Percentiles rank a stretch among this genome's conserved stretches.
phyloP scores from a whole-genome alignment of 2,797 vertebrate species.

The Phoeniculus purpureus region DNA sequence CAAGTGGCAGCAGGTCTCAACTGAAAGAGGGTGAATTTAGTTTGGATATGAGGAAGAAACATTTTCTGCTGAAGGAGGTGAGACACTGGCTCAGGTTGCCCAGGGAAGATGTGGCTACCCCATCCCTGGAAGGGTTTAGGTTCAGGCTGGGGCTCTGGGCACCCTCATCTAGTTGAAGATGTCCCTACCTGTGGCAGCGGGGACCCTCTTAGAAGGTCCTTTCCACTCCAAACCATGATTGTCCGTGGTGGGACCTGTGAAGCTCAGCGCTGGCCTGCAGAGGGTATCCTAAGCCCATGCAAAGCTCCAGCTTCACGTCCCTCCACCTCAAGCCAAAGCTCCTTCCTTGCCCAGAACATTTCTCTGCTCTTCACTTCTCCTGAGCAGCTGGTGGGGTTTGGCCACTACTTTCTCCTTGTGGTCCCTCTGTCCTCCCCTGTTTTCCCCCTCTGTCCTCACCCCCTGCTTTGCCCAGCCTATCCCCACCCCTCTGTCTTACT shows the following conservation, averaged over 20 bases:
- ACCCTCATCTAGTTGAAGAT: accelerated
- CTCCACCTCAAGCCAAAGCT: neutral
- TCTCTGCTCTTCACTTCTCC: neutral
- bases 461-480: neutral
- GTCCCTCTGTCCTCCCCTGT: neutral
- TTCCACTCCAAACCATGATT: accelerated
- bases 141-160: neutral
- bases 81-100: accelerated
- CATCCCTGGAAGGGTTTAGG: neutral
- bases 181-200: accelerated
- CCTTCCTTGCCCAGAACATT: neutral
- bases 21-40: neutral
- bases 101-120: neutral
- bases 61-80: accelerated
- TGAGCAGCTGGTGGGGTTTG: neutral
- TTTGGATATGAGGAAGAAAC: neutral
- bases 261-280: constrained; percentile 24
- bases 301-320: neutral
- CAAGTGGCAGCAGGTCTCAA: accelerated
- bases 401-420: neutral
- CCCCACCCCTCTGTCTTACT: neutral
- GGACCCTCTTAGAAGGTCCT: accelerated
- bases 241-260: accelerated
- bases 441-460: neutral
- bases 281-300: constrained; percentile 45